Evolutionary conservation across 2,797 vertebrate species (phyloP).

Genomic region (Neomorphus geoffroyi): DNA sequence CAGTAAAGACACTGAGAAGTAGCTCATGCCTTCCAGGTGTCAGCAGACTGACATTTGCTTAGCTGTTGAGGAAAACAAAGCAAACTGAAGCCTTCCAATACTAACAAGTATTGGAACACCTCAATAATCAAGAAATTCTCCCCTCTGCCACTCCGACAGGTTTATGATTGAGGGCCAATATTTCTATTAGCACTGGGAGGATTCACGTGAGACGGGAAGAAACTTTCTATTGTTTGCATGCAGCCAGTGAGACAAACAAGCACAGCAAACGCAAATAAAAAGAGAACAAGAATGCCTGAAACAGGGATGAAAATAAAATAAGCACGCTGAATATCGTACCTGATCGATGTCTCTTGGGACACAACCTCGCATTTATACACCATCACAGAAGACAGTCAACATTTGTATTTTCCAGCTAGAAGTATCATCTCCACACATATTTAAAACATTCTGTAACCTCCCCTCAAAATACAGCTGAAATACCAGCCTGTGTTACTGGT

Average conservation of each 20-base stretch:
- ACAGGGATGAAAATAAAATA: neutral
- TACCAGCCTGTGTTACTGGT: neutral
- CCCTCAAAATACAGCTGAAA: neutral
- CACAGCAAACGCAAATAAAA: neutral
- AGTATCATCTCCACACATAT: neutral
- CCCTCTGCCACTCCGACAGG: neutral
- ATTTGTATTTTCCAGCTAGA: neutral
- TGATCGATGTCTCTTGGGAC: neutral
- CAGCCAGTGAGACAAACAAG: neutral
- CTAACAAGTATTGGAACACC: neutral
- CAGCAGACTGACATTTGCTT: neutral
- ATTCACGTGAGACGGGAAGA: neutral
- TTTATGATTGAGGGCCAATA: neutral
- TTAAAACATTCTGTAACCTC: neutral
- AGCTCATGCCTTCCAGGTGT: constrained; percentile 21
- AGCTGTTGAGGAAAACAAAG: neutral
- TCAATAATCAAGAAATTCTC: neutral
- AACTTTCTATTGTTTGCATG: neutral
- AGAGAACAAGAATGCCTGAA: neutral
- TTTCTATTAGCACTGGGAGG: neutral
- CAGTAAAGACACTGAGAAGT: neutral
- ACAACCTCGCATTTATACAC: neutral
- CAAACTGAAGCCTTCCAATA: neutral
- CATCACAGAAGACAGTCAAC: neutral
- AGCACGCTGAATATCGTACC: neutral